Evolutionary conservation across 2,888 invertebrate species (phyloP), one percentile per base, ranked within the genome.

Genomic region (Germaria angustata): DNA sequence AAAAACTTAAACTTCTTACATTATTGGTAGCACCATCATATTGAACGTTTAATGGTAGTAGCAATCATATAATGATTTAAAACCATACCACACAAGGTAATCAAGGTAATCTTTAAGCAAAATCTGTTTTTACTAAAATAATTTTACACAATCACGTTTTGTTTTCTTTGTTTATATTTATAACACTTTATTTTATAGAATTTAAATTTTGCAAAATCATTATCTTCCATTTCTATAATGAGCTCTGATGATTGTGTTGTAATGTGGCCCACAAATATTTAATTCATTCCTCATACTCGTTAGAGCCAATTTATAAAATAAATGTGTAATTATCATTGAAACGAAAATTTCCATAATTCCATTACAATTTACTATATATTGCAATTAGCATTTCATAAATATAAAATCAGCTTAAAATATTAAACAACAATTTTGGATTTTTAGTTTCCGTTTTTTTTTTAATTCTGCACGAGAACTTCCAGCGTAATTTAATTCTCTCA

Each of bases 371-470:
- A 28, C 28, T 28, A 6, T 28, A 5, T 53, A 53, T 44, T 7
- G 15, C 15, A 73, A 73, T 65, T 73, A 63, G 44, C 63, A 65
- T 65, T 65, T 75, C 2, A 55, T 59, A 55, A 44, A 41, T 41
- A 32, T 41, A 7, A 73, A 73, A 41, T 34, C 34, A 15, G 34
- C 32, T 73, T 63, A 55, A 65, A 55, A 46, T 55, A 53, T 41
- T 44, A 24, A 44, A 46, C 17, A 28, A 51, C 20, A 61, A 20
- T 32, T 17, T n/a, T 7, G 7, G 34, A 36, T 55, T 65, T 49
- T 65, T 15, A 63, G 15, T 46, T 20, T 20, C 2, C 7, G 8
- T 44, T 44, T 44, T 11, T 20, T 46, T 1, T 7, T 13, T 49
- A 41, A 24, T 49, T 61, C 28, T 39, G 8, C 6, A 55, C 34